A percentile compares a stretch with the other conserved stretches of the same genome.
phyloP scores from a whole-genome alignment of 2,113 vertebrate species.

The Pelmatolapia mariae region DNA sequence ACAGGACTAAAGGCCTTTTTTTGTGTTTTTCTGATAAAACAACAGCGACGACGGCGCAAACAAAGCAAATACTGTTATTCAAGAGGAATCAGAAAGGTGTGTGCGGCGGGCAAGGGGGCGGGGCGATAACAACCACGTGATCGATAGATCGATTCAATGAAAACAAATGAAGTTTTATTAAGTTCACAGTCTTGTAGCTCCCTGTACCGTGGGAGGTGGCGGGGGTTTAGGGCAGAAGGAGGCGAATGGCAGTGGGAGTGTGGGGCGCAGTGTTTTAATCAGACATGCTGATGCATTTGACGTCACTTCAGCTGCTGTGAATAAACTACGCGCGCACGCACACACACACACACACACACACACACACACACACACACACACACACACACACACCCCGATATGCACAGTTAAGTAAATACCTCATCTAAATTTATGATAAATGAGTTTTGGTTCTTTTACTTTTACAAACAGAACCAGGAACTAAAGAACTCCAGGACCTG shows the following conservation, averaged over 20 bases:
- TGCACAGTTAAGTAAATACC: background rate
- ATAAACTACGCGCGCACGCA: background rate
- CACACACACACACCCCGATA: background rate
- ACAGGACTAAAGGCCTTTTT: constrained; percentile 21
- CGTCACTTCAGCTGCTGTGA: constrained; percentile 41
- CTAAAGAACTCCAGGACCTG: background rate
- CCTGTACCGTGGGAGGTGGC: constrained; percentile 18
- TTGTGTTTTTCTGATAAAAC: background rate
- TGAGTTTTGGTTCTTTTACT: background rate
- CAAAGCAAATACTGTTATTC: constrained; percentile 67
- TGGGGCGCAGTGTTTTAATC: background rate
- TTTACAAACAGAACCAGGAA: background rate
- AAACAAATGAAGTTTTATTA: constrained; percentile 45
- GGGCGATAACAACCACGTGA: constrained; percentile 3
- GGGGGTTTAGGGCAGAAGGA: background rate
- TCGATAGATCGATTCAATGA: constrained; percentile 46
- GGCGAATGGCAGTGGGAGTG: background rate
- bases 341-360: background rate
- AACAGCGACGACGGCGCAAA: constrained; percentile 4
- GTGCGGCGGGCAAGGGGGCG: background rate
- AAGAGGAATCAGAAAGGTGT: constrained; percentile 9
- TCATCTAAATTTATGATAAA: background rate
- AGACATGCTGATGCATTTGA: background rate
- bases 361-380: background rate
- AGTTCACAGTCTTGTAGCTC: constrained; percentile 75